These are phyloP conservation scores for Drosophila burlai DNA, from an alignment of 1,140 invertebrate genomes.

Conservation along the genomic window DNA sequence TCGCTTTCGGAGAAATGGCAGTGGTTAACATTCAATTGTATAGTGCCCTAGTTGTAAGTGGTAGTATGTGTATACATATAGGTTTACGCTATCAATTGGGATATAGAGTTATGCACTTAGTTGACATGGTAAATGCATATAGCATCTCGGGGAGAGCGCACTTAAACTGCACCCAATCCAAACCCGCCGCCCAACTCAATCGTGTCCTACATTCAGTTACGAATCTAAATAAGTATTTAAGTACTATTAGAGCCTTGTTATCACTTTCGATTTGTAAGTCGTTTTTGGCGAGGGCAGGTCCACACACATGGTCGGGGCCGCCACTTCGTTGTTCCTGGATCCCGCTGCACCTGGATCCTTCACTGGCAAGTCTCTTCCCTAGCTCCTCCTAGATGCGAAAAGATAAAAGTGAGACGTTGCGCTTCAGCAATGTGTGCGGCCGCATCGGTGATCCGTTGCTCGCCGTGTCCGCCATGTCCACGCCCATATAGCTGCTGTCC, in stretches of 20 bases:
- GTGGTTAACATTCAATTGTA: slow-evolving; percentile 75
- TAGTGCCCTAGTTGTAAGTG: slow-evolving; percentile 69
- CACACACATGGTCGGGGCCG: slow-evolving; percentile 33
- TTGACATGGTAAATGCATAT: slow-evolving; percentile 80
- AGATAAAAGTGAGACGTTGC: slow-evolving; percentile 82
- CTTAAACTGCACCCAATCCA: slow-evolving; percentile 41
- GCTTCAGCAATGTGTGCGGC: slow-evolving; percentile 74
- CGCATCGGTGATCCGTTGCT: slow-evolving; percentile 62
- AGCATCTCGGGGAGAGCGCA: slow-evolving; percentile 44
- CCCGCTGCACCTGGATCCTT: slow-evolving; percentile 35
- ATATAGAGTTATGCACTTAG: slow-evolving; percentile 70
- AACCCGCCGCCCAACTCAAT: slow-evolving; percentile 37
- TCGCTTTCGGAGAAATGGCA: slow-evolving; percentile 74
- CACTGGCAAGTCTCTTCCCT: background rate
- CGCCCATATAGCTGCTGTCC: slow-evolving; percentile 73
- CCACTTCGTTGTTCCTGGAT: slow-evolving; percentile 59
- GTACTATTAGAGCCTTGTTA: slow-evolving; percentile 80
- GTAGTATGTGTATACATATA: slow-evolving; percentile 37
- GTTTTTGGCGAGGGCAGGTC: slow-evolving; percentile 61
- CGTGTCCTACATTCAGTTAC: slow-evolving; percentile 62
- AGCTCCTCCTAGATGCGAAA: slow-evolving; percentile 74
- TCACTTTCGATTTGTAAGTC: slow-evolving; percentile 80
- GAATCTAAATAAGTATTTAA: slow-evolving; percentile 69
- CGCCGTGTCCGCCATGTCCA: slow-evolving; percentile 58
- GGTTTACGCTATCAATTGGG: slow-evolving; percentile 46